phyloP scores from a whole-genome alignment of 2,113 vertebrate genomes.

The Copsychus sechellarum region DNA sequence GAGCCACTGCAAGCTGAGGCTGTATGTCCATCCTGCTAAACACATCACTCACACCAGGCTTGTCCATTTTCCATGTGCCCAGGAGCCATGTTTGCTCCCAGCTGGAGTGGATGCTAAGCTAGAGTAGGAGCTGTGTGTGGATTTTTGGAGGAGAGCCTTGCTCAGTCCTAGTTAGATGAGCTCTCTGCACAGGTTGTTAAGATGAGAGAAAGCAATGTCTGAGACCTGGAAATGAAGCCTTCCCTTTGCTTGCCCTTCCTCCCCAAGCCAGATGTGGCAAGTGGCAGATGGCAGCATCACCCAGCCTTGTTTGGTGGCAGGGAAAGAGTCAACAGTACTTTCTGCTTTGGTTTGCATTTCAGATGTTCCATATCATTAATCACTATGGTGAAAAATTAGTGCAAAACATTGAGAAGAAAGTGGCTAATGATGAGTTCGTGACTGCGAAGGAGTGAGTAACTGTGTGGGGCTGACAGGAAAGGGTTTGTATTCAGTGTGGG shows the following conservation, averaged over 20 bases:
- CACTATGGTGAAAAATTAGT: conserved; percentile 73
- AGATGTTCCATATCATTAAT: conserved; percentile 82
- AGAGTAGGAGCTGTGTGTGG: neutral
- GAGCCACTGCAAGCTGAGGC: neutral
- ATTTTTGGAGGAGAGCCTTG: neutral
- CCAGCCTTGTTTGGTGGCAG: neutral
- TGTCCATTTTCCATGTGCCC: rapidly evolving
- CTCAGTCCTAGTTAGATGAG: neutral
- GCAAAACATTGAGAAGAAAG: conserved; percentile 68
- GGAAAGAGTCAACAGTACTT: neutral
- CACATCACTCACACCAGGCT: rapidly evolving
- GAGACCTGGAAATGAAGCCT: neutral
- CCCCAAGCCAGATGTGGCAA: neutral
- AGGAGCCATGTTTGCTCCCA: neutral
- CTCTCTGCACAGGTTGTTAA: neutral
- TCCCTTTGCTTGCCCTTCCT: neutral
- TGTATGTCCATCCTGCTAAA: neutral
- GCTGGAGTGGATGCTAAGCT: neutral
- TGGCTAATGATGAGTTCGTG: conserved; percentile 56
- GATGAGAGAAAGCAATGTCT: neutral
- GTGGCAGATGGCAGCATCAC: neutral
- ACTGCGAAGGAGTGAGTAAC: conserved; percentile 71
- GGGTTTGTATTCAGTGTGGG: neutral
- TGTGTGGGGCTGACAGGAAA: neutral
- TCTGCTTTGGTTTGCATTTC: conserved; percentile 18